Evolutionary conservation across 2,888 invertebrate genomes (phyloP).

Genomic region (Scaptodrosophila latifasciaeformis): DNA sequence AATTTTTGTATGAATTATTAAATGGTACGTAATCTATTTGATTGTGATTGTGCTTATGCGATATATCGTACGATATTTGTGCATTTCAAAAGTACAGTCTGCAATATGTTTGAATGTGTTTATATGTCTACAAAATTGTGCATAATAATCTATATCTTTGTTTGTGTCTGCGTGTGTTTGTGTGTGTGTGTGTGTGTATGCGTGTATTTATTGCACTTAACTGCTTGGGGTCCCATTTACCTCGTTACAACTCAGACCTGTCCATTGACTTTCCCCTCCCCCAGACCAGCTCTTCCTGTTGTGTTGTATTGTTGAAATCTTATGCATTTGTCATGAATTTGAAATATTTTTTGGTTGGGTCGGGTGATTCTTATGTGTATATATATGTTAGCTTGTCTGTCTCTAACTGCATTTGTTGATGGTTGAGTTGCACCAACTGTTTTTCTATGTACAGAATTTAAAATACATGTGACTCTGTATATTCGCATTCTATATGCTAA

Average conservation of each 20-base stretch:
- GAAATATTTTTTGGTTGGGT: conserved; percentile 60
- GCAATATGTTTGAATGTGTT: too few relatives aligned
- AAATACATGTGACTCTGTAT: not conserved
- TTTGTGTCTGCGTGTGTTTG: not conserved
- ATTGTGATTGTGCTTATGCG: conserved; percentile 59
- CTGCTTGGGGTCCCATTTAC: conserved; percentile 56
- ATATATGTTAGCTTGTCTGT: not conserved
- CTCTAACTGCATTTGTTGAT: conserved; percentile 37
- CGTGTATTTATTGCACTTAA: conserved; percentile 64
- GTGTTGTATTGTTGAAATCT: conserved; percentile 55
- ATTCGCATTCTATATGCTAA: conserved; percentile 10
- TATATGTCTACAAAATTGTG: too few relatives aligned
- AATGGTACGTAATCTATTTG: conserved; percentile 69
- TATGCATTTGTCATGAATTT: conserved; percentile 67
- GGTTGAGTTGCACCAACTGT: conserved; percentile 6
- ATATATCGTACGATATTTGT: conserved; percentile 7
- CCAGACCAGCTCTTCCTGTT: not conserved
- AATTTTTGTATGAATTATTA: conserved; percentile 66
- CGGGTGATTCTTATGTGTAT: conserved; percentile 22
- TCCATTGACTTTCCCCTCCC: conserved; percentile 9
- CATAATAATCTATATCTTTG: too few relatives aligned
- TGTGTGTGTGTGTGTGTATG: conserved; percentile 25
- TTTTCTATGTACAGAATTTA: not conserved
- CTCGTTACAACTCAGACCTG: too few relatives aligned
- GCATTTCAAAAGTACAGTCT: not conserved